Base-by-base conservation (phyloP, 2,888 invertebrate genomes). In the Caradrina kadenii region DNA sequence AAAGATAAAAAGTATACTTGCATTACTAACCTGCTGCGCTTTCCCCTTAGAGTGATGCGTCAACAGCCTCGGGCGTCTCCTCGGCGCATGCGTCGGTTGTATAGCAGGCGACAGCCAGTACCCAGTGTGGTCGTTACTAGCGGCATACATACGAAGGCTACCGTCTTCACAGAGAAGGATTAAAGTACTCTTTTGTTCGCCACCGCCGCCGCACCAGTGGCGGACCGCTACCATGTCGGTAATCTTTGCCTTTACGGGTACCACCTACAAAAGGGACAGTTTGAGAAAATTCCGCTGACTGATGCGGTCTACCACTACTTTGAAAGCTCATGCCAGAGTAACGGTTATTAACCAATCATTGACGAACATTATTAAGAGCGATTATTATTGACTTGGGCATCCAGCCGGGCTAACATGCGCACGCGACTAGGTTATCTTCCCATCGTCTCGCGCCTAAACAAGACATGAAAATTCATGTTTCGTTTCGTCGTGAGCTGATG, bases 181-280 rank as follows among this genome's bases (percentile, higher is more conserved):
- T 66, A 99, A 96, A 0, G 99, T 99, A 4, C 99, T 99, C 87
- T 99, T 97, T 87, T 97, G 97, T 86, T 99, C 98, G 39, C 97
- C 97, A 13, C 97, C 97, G 87, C 99, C 93, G 19, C 97, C 97
- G 68, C 97, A 97, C 74, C 97, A 97, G 90, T 99, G 99, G 1
- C 99, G 97, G 63, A 99, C 98, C 0, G 99, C 99, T 0, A 99
- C 99, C 97, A 99, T 98, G 91, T 99, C 99, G 92, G 99, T 99
- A 56, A 99, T 99, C 93, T 99, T 99, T 0, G 99, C 98, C 91
- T 99, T 99, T 0, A 98, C 98, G 0, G 98, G 98, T 19, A 98
- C 96, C 45, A 97, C 93, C 96, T 96, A 77, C 1, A 55, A 67
- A 13, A 35, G 0, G 0, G 1, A 6, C 0, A 0, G 1, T 21